Percentiles rank a stretch among this genome's conserved stretches.
Conservation (phyloP, 53 echinoderm and acorn worm species). For the Actinopyga echinites region DNA sequence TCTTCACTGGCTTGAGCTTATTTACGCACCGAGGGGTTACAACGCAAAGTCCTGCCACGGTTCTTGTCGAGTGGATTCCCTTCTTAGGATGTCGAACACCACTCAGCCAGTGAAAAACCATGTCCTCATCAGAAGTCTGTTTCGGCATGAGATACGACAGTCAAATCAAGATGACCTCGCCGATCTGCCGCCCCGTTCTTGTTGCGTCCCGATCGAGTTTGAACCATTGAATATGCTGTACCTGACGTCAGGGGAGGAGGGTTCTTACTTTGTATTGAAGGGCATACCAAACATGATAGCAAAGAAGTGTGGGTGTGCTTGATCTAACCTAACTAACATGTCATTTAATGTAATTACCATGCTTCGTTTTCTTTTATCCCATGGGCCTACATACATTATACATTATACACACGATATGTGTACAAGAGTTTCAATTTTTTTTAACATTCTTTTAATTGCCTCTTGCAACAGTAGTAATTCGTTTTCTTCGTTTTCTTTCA, state of each 20-base stretch:
- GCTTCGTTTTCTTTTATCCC: no score
- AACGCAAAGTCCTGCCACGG: slow-evolving; percentile 4
- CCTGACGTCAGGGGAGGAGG: not conserved
- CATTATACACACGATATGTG: no score
- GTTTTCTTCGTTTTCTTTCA: no score
- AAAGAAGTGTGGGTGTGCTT: not conserved
- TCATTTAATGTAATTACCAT: no score
- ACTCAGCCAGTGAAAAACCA: not conserved
- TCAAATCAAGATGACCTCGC: no score
- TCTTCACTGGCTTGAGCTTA: not conserved
- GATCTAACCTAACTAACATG: no score
- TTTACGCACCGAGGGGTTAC: slow-evolving; percentile 2
- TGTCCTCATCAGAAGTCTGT: not conserved
- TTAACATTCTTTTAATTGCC: no score
- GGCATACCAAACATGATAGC: not conserved
- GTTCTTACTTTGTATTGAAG: not conserved
- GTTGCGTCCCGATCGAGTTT: not conserved
- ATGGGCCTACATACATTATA: no score
- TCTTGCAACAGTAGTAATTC: no score
- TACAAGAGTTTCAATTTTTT: no score
- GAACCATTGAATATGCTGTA: not conserved
- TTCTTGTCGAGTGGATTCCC: not conserved
- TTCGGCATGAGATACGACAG: not conserved
- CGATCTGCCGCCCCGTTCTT: not conserved
- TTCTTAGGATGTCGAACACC: not conserved